Evolutionary conservation across 2,888 invertebrate species (phyloP).

Genomic region (Pharmacophagus antenor): DNA sequence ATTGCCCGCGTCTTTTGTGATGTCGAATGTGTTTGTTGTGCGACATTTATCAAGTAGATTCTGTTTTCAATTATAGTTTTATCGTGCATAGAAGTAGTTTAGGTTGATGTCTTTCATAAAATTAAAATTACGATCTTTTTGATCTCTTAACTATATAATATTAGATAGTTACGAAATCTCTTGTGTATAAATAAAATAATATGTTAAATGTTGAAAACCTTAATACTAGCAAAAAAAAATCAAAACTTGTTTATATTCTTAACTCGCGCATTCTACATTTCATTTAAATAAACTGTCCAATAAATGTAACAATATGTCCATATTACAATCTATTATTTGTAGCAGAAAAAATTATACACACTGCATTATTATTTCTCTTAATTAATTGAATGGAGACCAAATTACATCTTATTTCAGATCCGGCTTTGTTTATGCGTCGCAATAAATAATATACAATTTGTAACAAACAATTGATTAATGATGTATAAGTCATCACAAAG

Average conservation of each 20-base stretch:
- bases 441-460: too few species aligned
- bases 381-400: background rate
- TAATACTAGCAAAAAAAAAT: slow-evolving; percentile 3
- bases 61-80: slow-evolving; percentile 10
- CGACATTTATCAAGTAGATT: background rate
- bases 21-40: background rate
- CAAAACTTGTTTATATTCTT: background rate
- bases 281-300: background rate
- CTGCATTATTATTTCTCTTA: background rate
- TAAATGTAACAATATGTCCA: too few species aligned
- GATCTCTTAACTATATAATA: background rate
- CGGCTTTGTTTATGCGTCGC: too few species aligned
- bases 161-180: slow-evolving; percentile 11
- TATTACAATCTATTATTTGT: background rate
- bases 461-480: too few species aligned
- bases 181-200: slow-evolving; percentile 3
- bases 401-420: too few species aligned
- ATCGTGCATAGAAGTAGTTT: slow-evolving; percentile 18
- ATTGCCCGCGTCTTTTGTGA: background rate
- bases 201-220: slow-evolving; percentile 1
- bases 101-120: slow-evolving; percentile 23
- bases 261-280: background rate
- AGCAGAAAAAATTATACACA: background rate
- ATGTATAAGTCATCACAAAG: too few species aligned
- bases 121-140: background rate